phyloP scores from a whole-genome alignment of 2,113 vertebrate species.

The Peucedramus taeniatus region DNA sequence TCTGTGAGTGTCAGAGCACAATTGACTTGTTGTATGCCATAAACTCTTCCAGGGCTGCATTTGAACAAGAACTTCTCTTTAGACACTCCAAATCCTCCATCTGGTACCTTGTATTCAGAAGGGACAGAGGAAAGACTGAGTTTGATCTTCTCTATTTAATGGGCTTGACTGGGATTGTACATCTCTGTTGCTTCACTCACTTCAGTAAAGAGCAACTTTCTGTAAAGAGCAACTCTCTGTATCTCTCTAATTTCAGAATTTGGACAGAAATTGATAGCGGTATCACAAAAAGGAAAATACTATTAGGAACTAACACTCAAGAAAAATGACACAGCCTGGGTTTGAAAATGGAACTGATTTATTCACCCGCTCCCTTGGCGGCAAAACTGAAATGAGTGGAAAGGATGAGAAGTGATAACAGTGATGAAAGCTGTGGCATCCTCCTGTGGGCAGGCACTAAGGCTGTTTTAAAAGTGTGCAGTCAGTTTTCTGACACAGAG shows the following conservation, averaged over 20 bases:
- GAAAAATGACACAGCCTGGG: neutral
- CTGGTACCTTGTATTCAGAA: neutral
- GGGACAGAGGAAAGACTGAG: neutral
- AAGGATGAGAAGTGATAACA: neutral
- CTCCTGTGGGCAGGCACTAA: neutral
- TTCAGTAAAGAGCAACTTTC: neutral
- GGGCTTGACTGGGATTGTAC: neutral
- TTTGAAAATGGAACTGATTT: conserved; percentile 5
- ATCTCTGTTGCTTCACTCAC: neutral
- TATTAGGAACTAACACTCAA: neutral
- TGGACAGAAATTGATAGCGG: neutral
- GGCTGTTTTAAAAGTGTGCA: neutral
- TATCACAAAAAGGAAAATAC: neutral
- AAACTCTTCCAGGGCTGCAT: neutral
- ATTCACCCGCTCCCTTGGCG: neutral
- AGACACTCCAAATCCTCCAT: neutral
- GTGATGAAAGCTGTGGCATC: neutral
- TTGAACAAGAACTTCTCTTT: neutral
- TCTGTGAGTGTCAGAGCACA: neutral
- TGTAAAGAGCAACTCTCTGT: neutral
- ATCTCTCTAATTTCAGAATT: neutral
- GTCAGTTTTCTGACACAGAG: neutral
- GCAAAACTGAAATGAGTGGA: neutral
- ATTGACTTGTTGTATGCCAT: neutral
- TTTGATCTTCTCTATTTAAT: neutral